Conservation (phyloP, 2,888 invertebrate genomes). For the Atrina japonica region DNA sequence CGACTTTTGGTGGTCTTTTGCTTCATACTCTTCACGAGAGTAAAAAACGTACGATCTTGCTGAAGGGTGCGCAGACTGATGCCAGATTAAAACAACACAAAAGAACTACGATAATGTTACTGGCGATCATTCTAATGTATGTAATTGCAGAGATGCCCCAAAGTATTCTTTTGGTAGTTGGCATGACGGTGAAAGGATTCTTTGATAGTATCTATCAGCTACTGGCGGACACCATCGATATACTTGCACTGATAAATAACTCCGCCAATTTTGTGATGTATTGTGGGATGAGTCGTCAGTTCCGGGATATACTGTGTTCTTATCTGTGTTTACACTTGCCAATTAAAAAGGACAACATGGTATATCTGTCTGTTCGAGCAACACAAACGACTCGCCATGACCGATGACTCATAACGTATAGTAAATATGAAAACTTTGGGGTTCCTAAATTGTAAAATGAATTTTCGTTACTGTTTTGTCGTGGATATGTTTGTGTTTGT, state of each 20-base stretch:
- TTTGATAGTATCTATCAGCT: constrained; percentile 83
- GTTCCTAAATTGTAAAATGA: too few relatives aligned
- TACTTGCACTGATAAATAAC: constrained; percentile 93
- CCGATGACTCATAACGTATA: too few relatives aligned
- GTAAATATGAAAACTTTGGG: too few relatives aligned
- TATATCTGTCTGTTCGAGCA: too few relatives aligned
- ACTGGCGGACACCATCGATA: constrained; percentile 90
- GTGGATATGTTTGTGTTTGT: too few relatives aligned
- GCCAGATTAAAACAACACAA: constrained; percentile 80
- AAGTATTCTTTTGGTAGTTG: constrained; percentile 87
- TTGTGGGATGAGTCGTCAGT: constrained; percentile 96
- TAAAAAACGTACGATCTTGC: constrained; percentile 59
- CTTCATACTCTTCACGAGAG: constrained; percentile 78
- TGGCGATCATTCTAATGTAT: constrained; percentile 88
- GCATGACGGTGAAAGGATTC: constrained; percentile 90
- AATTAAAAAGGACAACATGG: too few relatives aligned
- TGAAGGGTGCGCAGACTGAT: constrained; percentile 60
- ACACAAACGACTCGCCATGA: too few relatives aligned
- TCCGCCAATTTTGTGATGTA: constrained; percentile 96
- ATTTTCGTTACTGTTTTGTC: too few relatives aligned
- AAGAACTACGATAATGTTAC: constrained; percentile 93
- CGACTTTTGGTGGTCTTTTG: constrained; percentile 83
- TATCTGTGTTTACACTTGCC: constrained; percentile 49
- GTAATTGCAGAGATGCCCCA: constrained; percentile 95
- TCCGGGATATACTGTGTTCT: constrained; percentile 85